phyloP scores from a whole-genome alignment of 2,113 vertebrate genomes.

The Oreochromis niloticus region DNA sequence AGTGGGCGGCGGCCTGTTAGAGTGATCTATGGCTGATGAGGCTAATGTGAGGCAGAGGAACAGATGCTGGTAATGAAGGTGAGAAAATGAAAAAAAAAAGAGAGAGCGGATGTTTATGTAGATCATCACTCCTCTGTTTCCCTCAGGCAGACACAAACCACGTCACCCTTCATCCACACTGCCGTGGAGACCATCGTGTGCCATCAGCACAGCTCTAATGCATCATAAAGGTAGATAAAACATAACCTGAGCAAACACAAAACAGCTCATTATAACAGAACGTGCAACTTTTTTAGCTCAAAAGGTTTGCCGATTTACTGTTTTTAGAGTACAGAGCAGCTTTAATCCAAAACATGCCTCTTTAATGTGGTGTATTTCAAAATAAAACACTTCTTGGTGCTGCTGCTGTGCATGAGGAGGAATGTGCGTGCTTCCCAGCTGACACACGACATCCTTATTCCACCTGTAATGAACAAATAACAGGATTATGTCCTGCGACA shows the following conservation, averaged over 20 bases:
- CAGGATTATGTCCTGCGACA: neutral
- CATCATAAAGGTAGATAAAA: neutral
- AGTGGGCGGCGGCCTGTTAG: neutral
- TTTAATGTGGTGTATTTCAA: neutral
- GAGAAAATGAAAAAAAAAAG: neutral
- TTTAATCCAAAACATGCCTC: neutral
- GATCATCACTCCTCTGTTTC: neutral
- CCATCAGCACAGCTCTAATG: neutral
- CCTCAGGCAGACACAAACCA: neutral
- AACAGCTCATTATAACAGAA: neutral
- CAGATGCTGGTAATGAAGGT: neutral
- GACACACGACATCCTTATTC: neutral
- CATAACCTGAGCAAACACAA: fast-evolving
- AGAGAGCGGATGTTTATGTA: neutral
- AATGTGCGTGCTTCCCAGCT: neutral
- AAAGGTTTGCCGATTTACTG: neutral
- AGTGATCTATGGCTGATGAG: neutral
- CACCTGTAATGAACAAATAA: neutral
- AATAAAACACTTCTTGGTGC: neutral
- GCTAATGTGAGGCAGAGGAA: neutral
- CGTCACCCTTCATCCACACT: neutral
- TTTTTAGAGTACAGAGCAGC: neutral
- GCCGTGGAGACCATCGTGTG: neutral
- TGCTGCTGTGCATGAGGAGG: neutral
- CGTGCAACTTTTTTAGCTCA: neutral